These are phyloP conservation scores for Sarcophaga caerulescens DNA, from an alignment of 2,888 invertebrate species.

Conservation along the genomic window DNA sequence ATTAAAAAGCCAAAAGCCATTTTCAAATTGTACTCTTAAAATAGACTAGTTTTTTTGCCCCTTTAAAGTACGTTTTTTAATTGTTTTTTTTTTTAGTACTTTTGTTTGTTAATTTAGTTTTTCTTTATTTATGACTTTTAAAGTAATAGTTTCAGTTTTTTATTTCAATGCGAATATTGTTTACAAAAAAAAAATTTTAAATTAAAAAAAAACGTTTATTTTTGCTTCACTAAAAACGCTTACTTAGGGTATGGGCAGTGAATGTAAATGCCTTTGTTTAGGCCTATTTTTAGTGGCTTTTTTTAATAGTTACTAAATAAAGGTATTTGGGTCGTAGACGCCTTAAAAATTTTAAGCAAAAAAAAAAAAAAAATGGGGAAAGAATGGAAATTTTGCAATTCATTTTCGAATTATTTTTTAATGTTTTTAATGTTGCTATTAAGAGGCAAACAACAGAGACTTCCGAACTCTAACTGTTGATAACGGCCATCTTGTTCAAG, in stretches of 20 bases:
- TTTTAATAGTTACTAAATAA: conserved; percentile 60
- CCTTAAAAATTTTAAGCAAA: conserved; percentile 54
- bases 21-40: background rate
- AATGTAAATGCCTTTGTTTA: too few species aligned
- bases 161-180: background rate
- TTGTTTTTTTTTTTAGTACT: conserved; percentile 1
- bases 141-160: conserved; percentile 43
- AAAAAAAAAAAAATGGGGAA: conserved; percentile 23
- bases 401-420: too few species aligned
- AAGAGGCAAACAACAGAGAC: too few species aligned
- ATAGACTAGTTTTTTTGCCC: background rate
- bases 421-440: too few species aligned
- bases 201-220: too few species aligned
- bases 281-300: background rate
- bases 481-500: too few species aligned
- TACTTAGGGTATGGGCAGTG: too few species aligned
- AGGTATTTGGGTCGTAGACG: conserved; percentile 66
- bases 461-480: too few species aligned
- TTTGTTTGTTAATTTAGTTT: conserved; percentile 47
- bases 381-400: background rate
- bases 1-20: background rate
- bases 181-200: too few species aligned
- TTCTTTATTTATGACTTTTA: conserved; percentile 50
- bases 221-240: too few species aligned
- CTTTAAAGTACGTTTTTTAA: background rate